A percentile compares a stretch with the other conserved stretches of the same genome.
Conservation (phyloP, 2,113 vertebrate species). For the Rhynchopsitta pachyrhyncha region DNA sequence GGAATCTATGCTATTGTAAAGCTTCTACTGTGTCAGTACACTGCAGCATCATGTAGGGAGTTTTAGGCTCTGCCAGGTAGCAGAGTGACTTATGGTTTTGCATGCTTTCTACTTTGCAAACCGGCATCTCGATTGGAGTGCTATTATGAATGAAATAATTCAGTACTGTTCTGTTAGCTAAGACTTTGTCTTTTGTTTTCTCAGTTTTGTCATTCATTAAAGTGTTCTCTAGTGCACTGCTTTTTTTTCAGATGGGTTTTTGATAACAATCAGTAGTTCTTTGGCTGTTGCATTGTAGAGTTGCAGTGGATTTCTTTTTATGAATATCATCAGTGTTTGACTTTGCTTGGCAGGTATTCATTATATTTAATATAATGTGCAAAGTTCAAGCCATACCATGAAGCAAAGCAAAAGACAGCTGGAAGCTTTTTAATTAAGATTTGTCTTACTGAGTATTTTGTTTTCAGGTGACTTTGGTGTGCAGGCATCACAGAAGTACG, state of each 20-base stretch:
- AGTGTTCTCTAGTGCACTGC: not conserved
- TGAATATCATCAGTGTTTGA: not conserved
- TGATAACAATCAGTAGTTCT: not conserved
- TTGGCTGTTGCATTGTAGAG: not conserved
- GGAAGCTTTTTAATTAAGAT: not conserved
- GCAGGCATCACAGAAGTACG: not conserved
- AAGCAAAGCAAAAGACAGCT: not conserved
- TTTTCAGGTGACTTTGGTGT: not conserved
- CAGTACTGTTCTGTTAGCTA: not conserved
- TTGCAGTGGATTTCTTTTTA: not conserved
- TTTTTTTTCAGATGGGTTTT: not conserved
- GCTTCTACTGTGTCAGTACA: rapidly evolving
- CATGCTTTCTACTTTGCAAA: not conserved
- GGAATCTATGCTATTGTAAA: not conserved
- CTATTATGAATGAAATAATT: not conserved
- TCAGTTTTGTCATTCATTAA: not conserved
- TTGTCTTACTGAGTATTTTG: not conserved
- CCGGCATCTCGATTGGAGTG: not conserved
- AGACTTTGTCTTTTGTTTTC: not conserved
- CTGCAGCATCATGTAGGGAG: rapidly evolving
- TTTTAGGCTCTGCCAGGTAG: not conserved
- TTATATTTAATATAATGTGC: not conserved
- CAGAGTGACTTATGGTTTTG: not conserved
- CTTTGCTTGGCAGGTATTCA: not conserved
- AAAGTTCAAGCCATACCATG: not conserved